These are phyloP conservation scores for Fulmarus glacialis DNA, from an alignment of 2,113 vertebrate species.

Conservation along the genomic window DNA sequence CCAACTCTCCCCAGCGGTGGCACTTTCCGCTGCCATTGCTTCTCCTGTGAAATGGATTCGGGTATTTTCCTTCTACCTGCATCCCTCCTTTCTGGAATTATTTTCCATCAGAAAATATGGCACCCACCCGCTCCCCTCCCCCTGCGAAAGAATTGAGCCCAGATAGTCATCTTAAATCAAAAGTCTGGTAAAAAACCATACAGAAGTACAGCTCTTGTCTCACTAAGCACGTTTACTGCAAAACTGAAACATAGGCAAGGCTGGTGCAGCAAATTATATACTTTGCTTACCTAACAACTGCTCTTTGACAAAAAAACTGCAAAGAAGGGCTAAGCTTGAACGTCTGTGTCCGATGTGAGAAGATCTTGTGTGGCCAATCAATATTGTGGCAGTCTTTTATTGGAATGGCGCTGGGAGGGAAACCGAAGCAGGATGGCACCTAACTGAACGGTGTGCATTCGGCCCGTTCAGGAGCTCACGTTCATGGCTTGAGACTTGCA, in stretches of 20 bases:
- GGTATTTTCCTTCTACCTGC: neutral
- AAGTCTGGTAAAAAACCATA: neutral
- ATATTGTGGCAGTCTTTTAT: neutral
- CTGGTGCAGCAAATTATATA: neutral
- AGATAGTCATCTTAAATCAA: neutral
- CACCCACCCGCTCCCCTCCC: neutral
- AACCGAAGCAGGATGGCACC: rapidly evolving
- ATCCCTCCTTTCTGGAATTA: neutral
- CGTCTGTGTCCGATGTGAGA: neutral
- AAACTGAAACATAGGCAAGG: neutral
- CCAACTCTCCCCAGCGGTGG: neutral
- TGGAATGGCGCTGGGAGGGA: neutral
- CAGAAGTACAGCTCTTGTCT: neutral
- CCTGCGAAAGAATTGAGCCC: neutral
- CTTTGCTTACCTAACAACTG: neutral
- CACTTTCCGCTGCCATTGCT: neutral
- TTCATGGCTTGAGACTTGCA: neutral
- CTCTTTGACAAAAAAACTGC: neutral
- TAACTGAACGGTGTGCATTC: neutral
- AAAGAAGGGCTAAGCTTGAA: neutral
- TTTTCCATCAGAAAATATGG: neutral
- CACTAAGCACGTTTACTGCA: neutral
- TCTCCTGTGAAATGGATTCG: rapidly evolving
- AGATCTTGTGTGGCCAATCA: neutral
- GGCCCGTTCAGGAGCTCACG: rapidly evolving